Base-by-base conservation (phyloP, 2,113 vertebrate species). In the Pituophis catenifer region DNA sequence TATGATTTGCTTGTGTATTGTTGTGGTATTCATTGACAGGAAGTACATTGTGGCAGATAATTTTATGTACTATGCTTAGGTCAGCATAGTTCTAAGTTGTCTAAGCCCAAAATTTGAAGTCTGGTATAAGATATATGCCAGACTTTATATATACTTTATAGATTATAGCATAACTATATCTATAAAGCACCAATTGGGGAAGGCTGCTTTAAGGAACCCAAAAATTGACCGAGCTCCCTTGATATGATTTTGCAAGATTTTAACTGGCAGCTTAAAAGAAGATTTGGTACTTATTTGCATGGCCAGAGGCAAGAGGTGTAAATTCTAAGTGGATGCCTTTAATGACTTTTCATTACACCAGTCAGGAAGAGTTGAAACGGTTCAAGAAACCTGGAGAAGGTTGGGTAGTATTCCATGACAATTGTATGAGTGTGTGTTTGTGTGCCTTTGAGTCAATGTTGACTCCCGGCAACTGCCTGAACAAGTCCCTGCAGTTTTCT, bases 191-290 rank as follows among this genome's bases (percentile, higher is more conserved):
- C 29, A 70, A 38, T 81, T 81, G 75, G 8, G 33, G 33, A 81
- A 81, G 26, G 53, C 89, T 29, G 4, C 24, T 38, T 94, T 5
- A 17, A 58, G 29, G 10, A 88, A 81, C 50, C 33, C 54, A 4
- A 0, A 5, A 62, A 1, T 1, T 17, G 23, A 50, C 85, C 10
- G 21, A 57, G 44, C 11, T 0, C n/a, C 88, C 26, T 24, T 0
- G 53, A 3, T 53, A 86, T n/a, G 48, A 58, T 92, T 55, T 7
- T 93, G 1, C 70, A 88, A 86, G 87, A 5, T 1, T 89, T 92
- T 57, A n/a, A 58, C 24, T 44, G 55, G 1, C 11, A 59, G 33
- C 21, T 59, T 58, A 89, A 89, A 89, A 59, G 23, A 11, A 12
- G 33, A 55, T 38, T 89, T 10, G 33, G 55, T 44, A 1, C 33